Conservation (phyloP, 2,888 invertebrate genomes). For the Euphydryas editha region DNA sequence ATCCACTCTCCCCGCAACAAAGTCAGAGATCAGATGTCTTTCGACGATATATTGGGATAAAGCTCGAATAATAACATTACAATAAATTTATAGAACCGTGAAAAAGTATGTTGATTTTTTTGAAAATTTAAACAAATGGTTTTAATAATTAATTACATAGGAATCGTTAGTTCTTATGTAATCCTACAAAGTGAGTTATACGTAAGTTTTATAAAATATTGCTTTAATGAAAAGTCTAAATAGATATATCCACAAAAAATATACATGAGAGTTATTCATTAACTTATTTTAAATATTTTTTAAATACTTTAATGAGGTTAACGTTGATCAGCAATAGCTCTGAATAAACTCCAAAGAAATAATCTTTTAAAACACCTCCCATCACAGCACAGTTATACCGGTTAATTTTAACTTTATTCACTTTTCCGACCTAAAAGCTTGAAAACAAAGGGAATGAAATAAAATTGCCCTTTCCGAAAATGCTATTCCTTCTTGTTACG, state of each 20-base stretch:
- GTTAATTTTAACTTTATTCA: constrained; percentile 27
- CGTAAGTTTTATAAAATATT: no score
- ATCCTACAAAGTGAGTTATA: no score
- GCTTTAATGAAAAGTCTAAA: no score
- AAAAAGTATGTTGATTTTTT: neutral
- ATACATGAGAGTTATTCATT: neutral
- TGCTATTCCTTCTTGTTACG: constrained; percentile 12
- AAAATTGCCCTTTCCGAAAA: constrained; percentile 22
- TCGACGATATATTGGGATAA: neutral
- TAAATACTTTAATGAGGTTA: neutral
- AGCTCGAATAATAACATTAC: no score
- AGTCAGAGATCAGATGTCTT: constrained; percentile 14
- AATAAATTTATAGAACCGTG: neutral
- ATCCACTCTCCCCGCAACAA: constrained; percentile 16
- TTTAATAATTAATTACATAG: no score
- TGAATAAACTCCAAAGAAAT: neutral
- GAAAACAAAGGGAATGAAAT: constrained; percentile 29
- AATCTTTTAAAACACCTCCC: constrained; percentile 14
- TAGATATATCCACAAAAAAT: no score
- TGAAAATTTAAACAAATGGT: no score
- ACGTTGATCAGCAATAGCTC: neutral
- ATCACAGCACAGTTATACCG: constrained; percentile 9
- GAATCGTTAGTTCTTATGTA: no score
- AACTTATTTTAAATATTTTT: neutral
- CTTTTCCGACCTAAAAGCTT: constrained; percentile 18